Base-by-base conservation (phyloP, 2,888 invertebrate genomes). In the Flabesymbios commensalis region DNA sequence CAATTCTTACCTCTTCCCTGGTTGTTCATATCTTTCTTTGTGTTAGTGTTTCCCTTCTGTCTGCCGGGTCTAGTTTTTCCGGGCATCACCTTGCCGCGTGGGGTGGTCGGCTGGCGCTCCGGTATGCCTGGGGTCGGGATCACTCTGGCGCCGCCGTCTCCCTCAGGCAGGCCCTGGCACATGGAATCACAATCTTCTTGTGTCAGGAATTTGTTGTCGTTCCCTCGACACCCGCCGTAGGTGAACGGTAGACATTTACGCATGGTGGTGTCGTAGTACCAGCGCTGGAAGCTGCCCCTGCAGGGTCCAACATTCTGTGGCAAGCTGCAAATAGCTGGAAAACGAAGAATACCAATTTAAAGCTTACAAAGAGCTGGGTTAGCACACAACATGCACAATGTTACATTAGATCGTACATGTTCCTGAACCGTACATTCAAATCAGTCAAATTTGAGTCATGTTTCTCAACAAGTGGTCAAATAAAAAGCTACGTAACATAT, bases 191-290 rank as follows among this genome's bases (percentile, higher is more conserved):
- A 77, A 28, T 76, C 75, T 14, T 61, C 70, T 33, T 61, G 59
- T 2, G 72, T 68, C 19, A 53, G 54, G 84, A 94, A 94, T 57
- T 92, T 86, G 82, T 94, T 94, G 54, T 90, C 89, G 72, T 91
- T 92, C 33, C 94, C 94, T 39, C 85, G 87, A 78, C 94, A 94
- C 61, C 94, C 94, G 39, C 92, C 89, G 77, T 90, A 94, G 1
- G 84, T 82, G 82, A 92, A 94, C 66, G 86, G 84, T 56, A 85
- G 84, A 78, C 94, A 94, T 39, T 83, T 81, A 17, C 88, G 87
- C 0, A 84, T 81, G 1, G 74, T 72, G 17, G 81, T 77, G 75
- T 92, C 88, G 82, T 88, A 94, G 84, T 88, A 92, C 83, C 87
- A 89, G 80, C 91, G 90, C 7, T 83, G 83, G 72, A 89, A 86